Percentiles rank a stretch among this genome's conserved stretches.
Conservation (phyloP, 1,140 invertebrate genomes). For the Drosophila busckii region DNA sequence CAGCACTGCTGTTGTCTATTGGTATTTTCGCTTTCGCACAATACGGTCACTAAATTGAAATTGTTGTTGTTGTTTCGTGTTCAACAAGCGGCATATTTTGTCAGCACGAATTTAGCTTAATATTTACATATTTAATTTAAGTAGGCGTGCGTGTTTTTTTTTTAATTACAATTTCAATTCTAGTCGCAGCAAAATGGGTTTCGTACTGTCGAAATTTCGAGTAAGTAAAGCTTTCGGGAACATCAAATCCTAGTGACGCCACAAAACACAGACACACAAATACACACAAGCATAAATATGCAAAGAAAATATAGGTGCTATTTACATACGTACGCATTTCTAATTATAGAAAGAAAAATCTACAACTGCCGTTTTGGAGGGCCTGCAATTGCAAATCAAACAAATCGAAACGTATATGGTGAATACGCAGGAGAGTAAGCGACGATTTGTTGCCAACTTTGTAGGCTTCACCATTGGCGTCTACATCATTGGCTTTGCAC, state of each 20-base stretch:
- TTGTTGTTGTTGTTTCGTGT: conserved; percentile 6
- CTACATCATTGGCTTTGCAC: conserved; percentile 86
- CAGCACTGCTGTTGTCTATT: too few relatives aligned
- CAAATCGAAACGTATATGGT: conserved; percentile 88
- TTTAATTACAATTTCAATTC: conserved; percentile 1
- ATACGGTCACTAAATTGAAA: neutral
- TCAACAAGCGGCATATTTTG: conserved; percentile 22
- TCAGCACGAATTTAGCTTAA: conserved; percentile 28
- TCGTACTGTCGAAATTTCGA: conserved; percentile 48
- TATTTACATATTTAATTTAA: conserved; percentile 42
- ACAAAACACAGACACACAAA: conserved; percentile 3
- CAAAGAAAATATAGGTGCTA: too few relatives aligned
- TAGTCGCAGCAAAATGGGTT: conserved; percentile 29
- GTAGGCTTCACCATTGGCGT: conserved; percentile 89
- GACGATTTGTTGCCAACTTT: conserved; percentile 88
- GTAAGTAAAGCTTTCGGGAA: conserved; percentile 19
- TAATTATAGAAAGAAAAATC: conserved; percentile 89
- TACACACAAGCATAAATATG: conserved; percentile 5
- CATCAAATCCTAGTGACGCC: conserved; percentile 5
- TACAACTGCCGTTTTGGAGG: conserved; percentile 87
- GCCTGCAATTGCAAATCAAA: conserved; percentile 89
- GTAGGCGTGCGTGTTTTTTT: conserved; percentile 21
- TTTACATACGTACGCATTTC: conserved; percentile 44
- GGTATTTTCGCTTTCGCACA: too few relatives aligned
- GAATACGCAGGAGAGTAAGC: conserved; percentile 88